A percentile compares a stretch with the other conserved stretches of the same genome.
Conservation (phyloP, 2,797 vertebrate genomes). For the Taenioides sp. region DNA sequence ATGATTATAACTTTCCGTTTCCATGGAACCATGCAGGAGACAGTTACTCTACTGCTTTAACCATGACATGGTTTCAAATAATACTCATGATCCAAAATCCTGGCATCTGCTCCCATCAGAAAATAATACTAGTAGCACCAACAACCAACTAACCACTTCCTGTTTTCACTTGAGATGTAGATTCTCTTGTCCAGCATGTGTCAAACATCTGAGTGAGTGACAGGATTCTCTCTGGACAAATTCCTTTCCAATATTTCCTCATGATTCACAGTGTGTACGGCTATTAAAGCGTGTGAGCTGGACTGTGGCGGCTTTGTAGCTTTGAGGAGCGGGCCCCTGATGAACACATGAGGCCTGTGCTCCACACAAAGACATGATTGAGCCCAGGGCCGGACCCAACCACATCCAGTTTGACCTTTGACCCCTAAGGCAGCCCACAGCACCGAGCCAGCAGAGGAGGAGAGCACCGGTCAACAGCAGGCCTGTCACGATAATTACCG, state of each 20-base stretch:
- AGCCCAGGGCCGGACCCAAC: slow-evolving; percentile 62
- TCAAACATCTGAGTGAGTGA: slow-evolving; percentile 46
- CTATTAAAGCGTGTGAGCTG: slow-evolving; percentile 66
- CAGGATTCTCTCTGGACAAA: slow-evolving; percentile 45
- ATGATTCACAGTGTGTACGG: slow-evolving; percentile 73
- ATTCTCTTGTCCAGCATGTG: slow-evolving; percentile 48
- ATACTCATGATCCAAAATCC: not conserved
- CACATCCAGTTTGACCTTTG: slow-evolving; percentile 71
- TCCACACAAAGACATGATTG: slow-evolving; percentile 81
- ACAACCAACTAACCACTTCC: not conserved
- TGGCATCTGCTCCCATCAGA: not conserved
- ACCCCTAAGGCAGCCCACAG: slow-evolving; percentile 59
- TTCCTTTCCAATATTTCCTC: slow-evolving; percentile 47
- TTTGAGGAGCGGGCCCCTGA: slow-evolving; percentile 70
- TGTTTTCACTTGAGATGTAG: slow-evolving; percentile 11
- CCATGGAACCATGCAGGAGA: too few relatives aligned
- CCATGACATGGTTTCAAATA: too few relatives aligned
- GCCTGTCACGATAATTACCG: too few relatives aligned
- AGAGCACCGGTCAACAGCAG: slow-evolving; percentile 14
- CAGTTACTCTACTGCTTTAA: too few relatives aligned
- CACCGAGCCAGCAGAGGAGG: slow-evolving; percentile 28
- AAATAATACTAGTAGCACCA: not conserved
- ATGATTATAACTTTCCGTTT: too few relatives aligned
- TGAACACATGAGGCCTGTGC: slow-evolving; percentile 65
- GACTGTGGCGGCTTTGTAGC: slow-evolving; percentile 82